Conservation (phyloP, 1,140 invertebrate genomes). For the Pachyrhynchus sulphureomaculatus region DNA sequence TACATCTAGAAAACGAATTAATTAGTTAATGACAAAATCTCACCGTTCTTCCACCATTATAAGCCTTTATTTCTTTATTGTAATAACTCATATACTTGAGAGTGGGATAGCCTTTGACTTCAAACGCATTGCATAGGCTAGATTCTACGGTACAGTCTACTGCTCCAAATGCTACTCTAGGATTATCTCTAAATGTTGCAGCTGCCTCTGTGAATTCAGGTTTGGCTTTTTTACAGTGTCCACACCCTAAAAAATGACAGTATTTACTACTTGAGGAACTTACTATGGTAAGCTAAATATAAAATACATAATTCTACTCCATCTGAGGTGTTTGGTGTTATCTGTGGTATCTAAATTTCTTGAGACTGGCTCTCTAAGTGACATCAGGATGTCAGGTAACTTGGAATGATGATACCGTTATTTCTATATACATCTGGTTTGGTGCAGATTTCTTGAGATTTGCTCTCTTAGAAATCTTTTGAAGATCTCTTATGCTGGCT, state of each 20-base stretch:
- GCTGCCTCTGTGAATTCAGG: constrained; percentile 81
- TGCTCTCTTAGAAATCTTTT: no score
- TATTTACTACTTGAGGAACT: background rate
- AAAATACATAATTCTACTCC: no score
- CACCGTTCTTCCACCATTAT: constrained; percentile 75
- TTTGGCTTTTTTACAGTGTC: constrained; percentile 87
- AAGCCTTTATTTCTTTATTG: constrained; percentile 66
- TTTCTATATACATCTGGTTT: no score
- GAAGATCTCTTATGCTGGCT: no score
- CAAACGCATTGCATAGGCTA: constrained; percentile 66
- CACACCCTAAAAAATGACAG: constrained; percentile 71
- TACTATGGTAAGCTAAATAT: background rate
- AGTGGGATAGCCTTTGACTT: constrained; percentile 83
- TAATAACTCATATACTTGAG: constrained; percentile 85
- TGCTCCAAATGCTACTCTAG: constrained; percentile 75
- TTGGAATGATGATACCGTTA: no score
- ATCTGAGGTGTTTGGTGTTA: no score
- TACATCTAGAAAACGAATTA: no score
- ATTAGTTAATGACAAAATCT: no score
- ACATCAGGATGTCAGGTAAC: no score
- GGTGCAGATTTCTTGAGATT: no score
- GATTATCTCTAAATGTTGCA: constrained; percentile 68
- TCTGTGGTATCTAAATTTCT: no score
- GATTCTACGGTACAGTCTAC: constrained; percentile 77
- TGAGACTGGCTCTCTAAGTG: no score